Evolutionary conservation across 2,113 vertebrate genomes (phyloP), one percentile per base, ranked within the genome.

Genomic region (Sarotherodon lohbergeri): DNA sequence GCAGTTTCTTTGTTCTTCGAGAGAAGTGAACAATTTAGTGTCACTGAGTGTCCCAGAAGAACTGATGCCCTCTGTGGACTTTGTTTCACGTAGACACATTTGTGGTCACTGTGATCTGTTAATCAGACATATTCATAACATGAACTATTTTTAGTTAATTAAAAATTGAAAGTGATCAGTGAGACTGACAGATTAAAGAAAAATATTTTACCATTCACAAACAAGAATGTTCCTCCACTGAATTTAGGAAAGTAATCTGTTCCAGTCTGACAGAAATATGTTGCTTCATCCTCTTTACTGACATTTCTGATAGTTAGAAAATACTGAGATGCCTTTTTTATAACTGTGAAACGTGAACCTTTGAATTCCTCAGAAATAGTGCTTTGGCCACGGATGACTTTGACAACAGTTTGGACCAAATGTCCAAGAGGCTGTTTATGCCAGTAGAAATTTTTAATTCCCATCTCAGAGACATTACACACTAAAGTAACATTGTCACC

Each of bases 21-120:
- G 12, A 71, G 63, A 43, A 71, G 36, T 2, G 41, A 92, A 80
- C 95, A 95, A 50, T 87, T 52, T 17, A 95, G 56, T 66, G 19
- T 88, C 56, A 91, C 66, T 2, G 82, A n/a, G 36, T 7, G 39
- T 41, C 89, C 91, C 32, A 1, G 50, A 22, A 13, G 48, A 16
- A 84, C 85, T 0, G 76, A 71, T 3, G 16, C 78, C 1, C 1
- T 36, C 3, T 55, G 78, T 2, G 61, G 11, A 78, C 36, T 80
- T 63, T 91, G 87, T 57, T 34, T 43, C 24, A 89, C 48, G 0
- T n/a, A 2, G 1, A 91, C 66, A 32, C 34, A 63, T 4, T 80
- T 83, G 34, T 34, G 7, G 16, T 34, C 29, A 2, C 83, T 34
- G 8, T 4, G 11, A 50, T 48, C 85, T 88, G 54, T 19, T 11